These are phyloP conservation scores for Tichodroma muraria DNA, from an alignment of 2,113 vertebrate genomes.

Conservation along the genomic window DNA sequence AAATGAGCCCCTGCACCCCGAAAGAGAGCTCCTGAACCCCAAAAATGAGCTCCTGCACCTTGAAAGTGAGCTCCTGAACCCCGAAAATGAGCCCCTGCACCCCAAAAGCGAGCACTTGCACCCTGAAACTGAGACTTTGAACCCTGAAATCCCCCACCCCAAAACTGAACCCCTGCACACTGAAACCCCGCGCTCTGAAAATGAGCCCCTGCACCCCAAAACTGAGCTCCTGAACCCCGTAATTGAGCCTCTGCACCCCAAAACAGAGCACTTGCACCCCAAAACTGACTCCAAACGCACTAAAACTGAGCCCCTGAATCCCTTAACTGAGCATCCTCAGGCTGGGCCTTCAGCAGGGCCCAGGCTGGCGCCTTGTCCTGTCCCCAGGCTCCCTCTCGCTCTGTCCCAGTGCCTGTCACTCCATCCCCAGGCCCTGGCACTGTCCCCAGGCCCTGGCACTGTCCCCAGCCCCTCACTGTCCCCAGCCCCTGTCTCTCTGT, in stretches of 20 bases:
- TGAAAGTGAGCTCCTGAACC: rapidly evolving
- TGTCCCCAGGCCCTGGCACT: neutral
- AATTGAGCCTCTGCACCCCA: neutral
- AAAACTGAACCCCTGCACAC: neutral
- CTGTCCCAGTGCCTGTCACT: neutral
- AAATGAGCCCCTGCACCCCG: neutral
- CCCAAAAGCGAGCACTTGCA: rapidly evolving
- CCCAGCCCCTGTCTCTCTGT: neutral
- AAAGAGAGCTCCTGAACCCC: neutral
- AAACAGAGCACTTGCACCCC: rapidly evolving
- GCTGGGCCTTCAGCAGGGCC: too few species aligned
- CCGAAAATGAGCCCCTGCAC: neutral
- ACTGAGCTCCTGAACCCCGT: neutral
- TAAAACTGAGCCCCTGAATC: neutral
- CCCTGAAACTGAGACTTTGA: neutral
- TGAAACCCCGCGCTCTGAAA: too few species aligned
- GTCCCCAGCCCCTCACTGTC: neutral
- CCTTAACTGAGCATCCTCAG: neutral
- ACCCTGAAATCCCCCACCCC: neutral
- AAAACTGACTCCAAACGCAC: neutral
- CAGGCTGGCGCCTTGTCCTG: rapidly evolving
- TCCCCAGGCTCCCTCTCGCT: neutral
- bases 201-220: neutral
- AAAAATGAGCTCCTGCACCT: neutral
- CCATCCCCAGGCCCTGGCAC: neutral